phyloP scores from a whole-genome alignment of 2,888 invertebrate genomes.

The Urechis unicinctus region DNA sequence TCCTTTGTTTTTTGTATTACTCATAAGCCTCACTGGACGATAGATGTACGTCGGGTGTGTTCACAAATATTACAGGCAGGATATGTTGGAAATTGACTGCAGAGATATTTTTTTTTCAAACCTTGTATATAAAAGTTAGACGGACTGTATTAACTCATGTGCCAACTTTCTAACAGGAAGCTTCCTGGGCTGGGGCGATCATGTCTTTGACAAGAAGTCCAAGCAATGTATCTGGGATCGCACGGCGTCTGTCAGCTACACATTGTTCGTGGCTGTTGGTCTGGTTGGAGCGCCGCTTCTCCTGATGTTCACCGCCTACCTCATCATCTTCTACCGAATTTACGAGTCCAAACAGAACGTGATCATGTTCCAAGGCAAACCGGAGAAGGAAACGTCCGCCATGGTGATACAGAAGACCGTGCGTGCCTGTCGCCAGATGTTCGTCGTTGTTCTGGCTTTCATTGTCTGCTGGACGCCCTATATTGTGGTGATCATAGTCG shows the following conservation, averaged over 20 bases:
- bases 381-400: not conserved
- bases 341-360: not conserved
- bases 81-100: too few species aligned
- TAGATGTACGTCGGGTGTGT: too few species aligned
- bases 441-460: slow-evolving; percentile 11
- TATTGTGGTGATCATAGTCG: slow-evolving; percentile 2
- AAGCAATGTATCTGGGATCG: not conserved
- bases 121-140: too few species aligned
- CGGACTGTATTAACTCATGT: too few species aligned
- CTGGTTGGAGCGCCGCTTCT: not conserved
- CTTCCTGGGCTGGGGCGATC: not conserved
- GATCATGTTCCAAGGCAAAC: not conserved
- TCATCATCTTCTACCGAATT: not conserved
- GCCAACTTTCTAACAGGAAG: too few species aligned
- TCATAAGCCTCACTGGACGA: too few species aligned
- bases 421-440: slow-evolving; percentile 3
- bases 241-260: not conserved
- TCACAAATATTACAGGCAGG: too few species aligned
- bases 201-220: not conserved
- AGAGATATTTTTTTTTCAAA: too few species aligned
- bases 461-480: slow-evolving; percentile 16
- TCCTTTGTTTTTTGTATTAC: too few species aligned
- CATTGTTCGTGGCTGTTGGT: not conserved
- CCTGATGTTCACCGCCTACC: not conserved
- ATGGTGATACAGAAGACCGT: slow-evolving; percentile 3